Conservation (phyloP, 2,888 invertebrate species). For the Pharmacophagus antenor region DNA sequence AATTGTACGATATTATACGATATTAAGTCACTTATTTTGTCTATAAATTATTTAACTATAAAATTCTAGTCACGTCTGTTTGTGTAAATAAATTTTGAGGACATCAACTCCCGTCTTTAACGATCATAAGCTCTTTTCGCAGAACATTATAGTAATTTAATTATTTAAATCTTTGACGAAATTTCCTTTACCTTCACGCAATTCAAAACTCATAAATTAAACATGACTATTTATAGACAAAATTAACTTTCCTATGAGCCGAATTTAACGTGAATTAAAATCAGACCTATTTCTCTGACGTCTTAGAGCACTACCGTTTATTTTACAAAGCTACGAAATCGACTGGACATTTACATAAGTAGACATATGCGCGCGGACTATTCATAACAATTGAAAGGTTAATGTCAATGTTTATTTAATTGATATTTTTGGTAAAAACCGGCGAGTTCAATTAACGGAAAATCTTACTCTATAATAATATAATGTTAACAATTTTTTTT, state of each 20-base stretch:
- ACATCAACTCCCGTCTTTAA: conserved; percentile 21
- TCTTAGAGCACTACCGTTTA: too few species aligned
- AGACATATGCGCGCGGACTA: too few species aligned
- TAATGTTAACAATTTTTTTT: background rate
- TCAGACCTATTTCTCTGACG: too few species aligned
- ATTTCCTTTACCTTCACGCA: background rate
- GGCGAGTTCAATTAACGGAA: background rate
- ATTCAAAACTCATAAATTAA: background rate
- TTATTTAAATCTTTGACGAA: background rate
- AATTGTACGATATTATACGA: conserved; percentile 18
- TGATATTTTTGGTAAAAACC: background rate
- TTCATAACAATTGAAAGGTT: background rate
- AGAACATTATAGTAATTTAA: background rate
- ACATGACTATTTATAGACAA: background rate
- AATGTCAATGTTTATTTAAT: background rate
- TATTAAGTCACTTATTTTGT: conserved; percentile 14
- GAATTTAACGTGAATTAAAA: too few species aligned
- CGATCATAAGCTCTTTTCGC: conserved; percentile 10
- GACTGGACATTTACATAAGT: too few species aligned
- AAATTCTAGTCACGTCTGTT: conserved; percentile 25
- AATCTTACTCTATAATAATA: background rate
- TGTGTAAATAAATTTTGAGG: conserved; percentile 11
- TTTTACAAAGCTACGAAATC: too few species aligned
- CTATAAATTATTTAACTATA: conserved; percentile 21
- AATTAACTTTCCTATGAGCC: background rate